Evolutionary conservation across 2,888 invertebrate genomes (phyloP).

Genomic region (Phrixothrix hirtus): DNA sequence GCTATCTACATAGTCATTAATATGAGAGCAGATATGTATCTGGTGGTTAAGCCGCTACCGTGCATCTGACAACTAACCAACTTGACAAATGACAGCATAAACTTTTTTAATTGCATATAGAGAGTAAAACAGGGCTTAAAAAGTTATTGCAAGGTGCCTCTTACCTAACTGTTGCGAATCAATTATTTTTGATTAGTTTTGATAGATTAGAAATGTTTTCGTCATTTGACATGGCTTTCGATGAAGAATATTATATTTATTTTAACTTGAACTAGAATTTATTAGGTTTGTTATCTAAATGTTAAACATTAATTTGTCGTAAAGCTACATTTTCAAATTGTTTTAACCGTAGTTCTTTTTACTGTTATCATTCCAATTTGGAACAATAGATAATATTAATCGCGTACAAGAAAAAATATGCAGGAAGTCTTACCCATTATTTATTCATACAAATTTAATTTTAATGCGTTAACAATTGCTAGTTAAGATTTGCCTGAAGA

Average conservation of each 20-base stretch:
- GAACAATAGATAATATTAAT: no score
- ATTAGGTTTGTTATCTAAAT: no score
- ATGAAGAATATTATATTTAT: background rate
- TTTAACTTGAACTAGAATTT: background rate
- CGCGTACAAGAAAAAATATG: no score
- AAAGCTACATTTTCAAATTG: no score
- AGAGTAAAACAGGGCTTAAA: conserved; percentile 20
- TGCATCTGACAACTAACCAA: conserved; percentile 40
- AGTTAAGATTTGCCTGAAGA: no score
- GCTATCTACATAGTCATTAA: conserved; percentile 46
- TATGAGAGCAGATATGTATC: conserved; percentile 47
- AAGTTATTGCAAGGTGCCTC: conserved; percentile 19
- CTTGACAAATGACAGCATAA: conserved; percentile 40
- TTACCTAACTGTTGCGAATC: background rate
- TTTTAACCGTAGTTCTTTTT: no score
- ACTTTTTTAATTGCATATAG: conserved; percentile 38
- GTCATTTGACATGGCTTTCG: background rate
- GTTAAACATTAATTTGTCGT: no score
- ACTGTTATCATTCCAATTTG: no score
- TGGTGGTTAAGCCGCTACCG: conserved; percentile 42
- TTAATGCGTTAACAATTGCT: no score
- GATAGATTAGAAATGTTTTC: background rate
- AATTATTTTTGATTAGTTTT: background rate
- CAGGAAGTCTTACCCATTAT: background rate
- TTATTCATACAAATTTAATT: background rate